Base-by-base conservation (phyloP, 2,888 invertebrate species). In the Pimpla rufipes region DNA sequence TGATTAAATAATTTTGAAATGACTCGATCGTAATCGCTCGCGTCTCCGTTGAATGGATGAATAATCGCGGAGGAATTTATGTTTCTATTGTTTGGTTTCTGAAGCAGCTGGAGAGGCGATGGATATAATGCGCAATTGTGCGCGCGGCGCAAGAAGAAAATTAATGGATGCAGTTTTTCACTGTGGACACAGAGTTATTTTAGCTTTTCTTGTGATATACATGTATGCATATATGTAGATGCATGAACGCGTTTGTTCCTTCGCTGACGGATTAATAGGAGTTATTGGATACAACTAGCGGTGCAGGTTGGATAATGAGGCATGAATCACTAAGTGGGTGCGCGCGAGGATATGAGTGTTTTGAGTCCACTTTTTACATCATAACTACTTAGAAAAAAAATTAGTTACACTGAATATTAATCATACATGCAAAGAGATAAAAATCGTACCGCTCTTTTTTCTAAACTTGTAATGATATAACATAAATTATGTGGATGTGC, bases 81-180 rank as follows among this genome's bases (percentile, higher is more conserved):
- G 76, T 83, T 83, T 83, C 79, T 71, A 79, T 83, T 83, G 79
- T 83, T 83, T 73, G 76, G 59, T 42, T 57, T 75, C 40, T 70
- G 70, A 70, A 67, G 71, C 76, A 18, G 35, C 40, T 40, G 62
- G 11, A 64, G 37, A 29, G 40, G 40, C 62, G n/a, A 13, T 64
- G 40, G 40, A 16, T 62, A 64, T 64, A 47, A 59, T 62, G 21
- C 52, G 68, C 42, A 64, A 35, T 37, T 50, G 42, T 55, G 70
- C 16, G 45, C 45, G 47, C 29, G 57, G 66, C 52, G 45, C 40
- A 29, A 37, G 37, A 50, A 71, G 75, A 79, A 79, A 76, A 83
- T 83, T 73, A 79, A 83, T 79, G 76, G 67, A 73, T 40, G 50
- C 73, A 40, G 52, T 76, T 76, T 76, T 71, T 79, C 79, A 79